Evolutionary conservation across 2,888 invertebrate species (phyloP).

Genomic region (Rhagium mordax): DNA sequence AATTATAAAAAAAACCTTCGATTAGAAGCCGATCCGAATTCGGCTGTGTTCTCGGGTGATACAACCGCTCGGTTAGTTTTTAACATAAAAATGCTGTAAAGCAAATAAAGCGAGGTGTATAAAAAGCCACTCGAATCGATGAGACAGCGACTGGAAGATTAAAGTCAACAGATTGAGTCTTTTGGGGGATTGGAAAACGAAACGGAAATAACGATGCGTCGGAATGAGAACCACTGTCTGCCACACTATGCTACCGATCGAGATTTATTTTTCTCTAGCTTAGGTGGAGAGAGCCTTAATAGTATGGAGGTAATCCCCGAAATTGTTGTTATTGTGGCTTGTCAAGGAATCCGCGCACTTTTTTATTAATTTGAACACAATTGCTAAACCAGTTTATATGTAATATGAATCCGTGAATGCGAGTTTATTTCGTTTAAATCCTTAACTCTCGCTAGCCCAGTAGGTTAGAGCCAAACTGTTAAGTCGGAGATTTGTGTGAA

Average conservation of each 20-base stretch:
- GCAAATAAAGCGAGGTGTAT: constrained; percentile 59
- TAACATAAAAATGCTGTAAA: constrained; percentile 56
- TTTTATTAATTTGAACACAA: too few relatives aligned
- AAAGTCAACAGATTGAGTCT: constrained; percentile 65
- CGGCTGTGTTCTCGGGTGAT: neutral
- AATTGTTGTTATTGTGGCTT: neutral
- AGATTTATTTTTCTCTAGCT: constrained; percentile 59
- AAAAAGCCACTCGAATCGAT: constrained; percentile 60
- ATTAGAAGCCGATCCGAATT: constrained; percentile 14
- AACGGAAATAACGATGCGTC: constrained; percentile 63
- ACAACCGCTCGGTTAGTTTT: constrained; percentile 21
- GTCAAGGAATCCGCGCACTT: neutral
- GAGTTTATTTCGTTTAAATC: too few relatives aligned
- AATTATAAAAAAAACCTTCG: too few relatives aligned
- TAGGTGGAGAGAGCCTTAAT: constrained; percentile 30
- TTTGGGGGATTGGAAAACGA: constrained; percentile 63
- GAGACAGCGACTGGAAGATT: constrained; percentile 62
- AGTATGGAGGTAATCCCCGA: constrained; percentile 23
- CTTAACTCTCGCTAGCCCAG: too few relatives aligned
- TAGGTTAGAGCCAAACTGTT: too few relatives aligned
- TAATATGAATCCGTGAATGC: too few relatives aligned
- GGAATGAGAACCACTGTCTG: constrained; percentile 60
- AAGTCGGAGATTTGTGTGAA: too few relatives aligned
- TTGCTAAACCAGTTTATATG: too few relatives aligned
- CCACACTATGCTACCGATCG: constrained; percentile 49